Evolutionary conservation across 2,888 invertebrate genomes (phyloP).

Genomic region (Drosophila barbarae): DNA sequence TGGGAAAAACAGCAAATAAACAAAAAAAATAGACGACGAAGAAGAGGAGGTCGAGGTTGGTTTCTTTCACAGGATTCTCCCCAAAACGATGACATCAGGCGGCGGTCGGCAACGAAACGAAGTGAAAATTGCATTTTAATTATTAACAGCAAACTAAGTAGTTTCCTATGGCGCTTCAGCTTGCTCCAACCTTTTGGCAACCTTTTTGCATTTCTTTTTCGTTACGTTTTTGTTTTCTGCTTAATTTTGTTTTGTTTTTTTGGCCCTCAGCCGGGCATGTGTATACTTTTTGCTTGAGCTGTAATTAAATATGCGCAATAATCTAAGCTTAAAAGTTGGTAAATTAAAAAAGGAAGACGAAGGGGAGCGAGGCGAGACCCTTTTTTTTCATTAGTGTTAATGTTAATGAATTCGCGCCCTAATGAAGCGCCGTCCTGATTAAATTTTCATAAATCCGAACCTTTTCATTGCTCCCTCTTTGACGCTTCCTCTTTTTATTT

Average conservation of each 20-base stretch:
- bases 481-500: constrained; percentile 16
- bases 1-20: constrained; percentile 5
- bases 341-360: constrained; percentile 54
- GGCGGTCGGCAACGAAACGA: constrained; percentile 44
- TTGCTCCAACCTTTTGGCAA: constrained; percentile 32
- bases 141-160: constrained; percentile 72
- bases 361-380: constrained; percentile 29
- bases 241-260: constrained; percentile 38
- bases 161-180: constrained; percentile 57
- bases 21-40: constrained; percentile 13
- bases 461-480: constrained; percentile 17
- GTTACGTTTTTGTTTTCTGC: constrained; percentile 26
- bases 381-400: constrained; percentile 42
- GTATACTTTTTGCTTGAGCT: constrained; percentile 46
- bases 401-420: constrained; percentile 66
- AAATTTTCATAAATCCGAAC: constrained; percentile 68
- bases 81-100: constrained; percentile 34
- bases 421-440: constrained; percentile 69
- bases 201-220: constrained; percentile 45
- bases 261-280: constrained; percentile 38
- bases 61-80: constrained; percentile 52
- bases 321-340: constrained; percentile 70
- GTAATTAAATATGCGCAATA: constrained; percentile 73
- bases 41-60: constrained; percentile 37
- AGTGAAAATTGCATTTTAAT: constrained; percentile 74